These are phyloP conservation scores for Haemorhous mexicanus DNA, from an alignment of 2,113 vertebrate genomes.

Conservation along the genomic window DNA sequence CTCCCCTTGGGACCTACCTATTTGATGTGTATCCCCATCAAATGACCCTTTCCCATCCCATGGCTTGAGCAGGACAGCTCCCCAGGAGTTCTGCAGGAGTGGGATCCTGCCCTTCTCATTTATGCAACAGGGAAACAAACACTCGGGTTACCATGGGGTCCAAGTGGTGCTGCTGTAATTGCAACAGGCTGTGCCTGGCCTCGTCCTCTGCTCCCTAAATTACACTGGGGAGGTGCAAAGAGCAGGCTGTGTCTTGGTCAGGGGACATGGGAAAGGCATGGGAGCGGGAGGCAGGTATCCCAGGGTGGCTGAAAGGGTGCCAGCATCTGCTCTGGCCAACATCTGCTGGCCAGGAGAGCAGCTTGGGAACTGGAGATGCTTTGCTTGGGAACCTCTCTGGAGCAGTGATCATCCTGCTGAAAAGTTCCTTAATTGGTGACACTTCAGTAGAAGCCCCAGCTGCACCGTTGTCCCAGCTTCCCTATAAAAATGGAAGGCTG, in stretches of 20 bases:
- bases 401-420: not conserved
- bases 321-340: not conserved
- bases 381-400: not conserved
- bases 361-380: not conserved
- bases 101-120: not conserved
- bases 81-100: not conserved
- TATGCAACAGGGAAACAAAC: not conserved
- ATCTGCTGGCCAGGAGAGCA: not conserved
- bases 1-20: rapidly evolving
- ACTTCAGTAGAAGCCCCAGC: not conserved
- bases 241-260: not conserved
- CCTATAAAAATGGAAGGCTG: not conserved
- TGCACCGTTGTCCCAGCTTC: not conserved
- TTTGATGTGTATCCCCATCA: not conserved
- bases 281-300: not conserved
- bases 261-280: not conserved
- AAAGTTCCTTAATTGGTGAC: slow-evolving; percentile 4
- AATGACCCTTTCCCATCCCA: not conserved
- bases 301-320: not conserved
- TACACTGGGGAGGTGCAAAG: not conserved
- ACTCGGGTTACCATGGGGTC: not conserved
- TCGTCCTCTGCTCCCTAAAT: not conserved
- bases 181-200: not conserved
- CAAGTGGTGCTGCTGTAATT: not conserved
- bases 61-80: not conserved